Evolutionary conservation across 2,797 vertebrate species (phyloP), one percentile per base, ranked within the genome.

Genomic region (Lagodon rhomboides): DNA sequence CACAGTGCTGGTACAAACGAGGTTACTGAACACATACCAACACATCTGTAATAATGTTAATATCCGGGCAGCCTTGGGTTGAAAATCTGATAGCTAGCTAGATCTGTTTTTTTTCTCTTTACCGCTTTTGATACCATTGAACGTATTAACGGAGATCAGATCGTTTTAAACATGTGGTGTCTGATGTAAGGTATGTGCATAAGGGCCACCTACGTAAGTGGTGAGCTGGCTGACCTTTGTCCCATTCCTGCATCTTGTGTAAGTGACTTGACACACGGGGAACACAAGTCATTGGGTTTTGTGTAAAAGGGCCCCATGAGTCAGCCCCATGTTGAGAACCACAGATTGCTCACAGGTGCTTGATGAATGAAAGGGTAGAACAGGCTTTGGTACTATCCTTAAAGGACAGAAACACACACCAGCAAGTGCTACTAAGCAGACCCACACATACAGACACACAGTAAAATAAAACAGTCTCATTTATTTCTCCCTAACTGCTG

Each of bases 321-420:
- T 60, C 25, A 63, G 34, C 43, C 12, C 38, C 23, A 43, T 2
- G 44, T 54, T 43, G 27, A 5, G 7, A 77, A 79, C 47, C 46
- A 49, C 43, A 77, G 11, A 68, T 38, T 68, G 27, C 66, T 63
- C 22, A 75, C 56, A 71, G 18, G n/a, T 54, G 27, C 43, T 43
- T 61, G 12, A 25, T 44, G 44, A 30, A 22, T 53, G 17, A 65
- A 41, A 54, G 13, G 0, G 1, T 51, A 20, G 41, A 23, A 41
- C 46, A 73, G 34, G 12, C 54, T 51, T 8, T 56, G 2, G n/a
- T 25, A 4, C 4, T 2, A 53, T 54, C 11, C 50, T 59, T 68
- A 34, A 34, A 34, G 34, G 34, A 13, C n/a, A 75, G 12, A 12
- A 25, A 53, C 22, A 74, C 44, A 83, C 1, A 9, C 38, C 66